Evolutionary conservation across 2,888 invertebrate species (phyloP), one percentile per base, ranked within the genome.

Genomic region (Agriopis leucophaearia): DNA sequence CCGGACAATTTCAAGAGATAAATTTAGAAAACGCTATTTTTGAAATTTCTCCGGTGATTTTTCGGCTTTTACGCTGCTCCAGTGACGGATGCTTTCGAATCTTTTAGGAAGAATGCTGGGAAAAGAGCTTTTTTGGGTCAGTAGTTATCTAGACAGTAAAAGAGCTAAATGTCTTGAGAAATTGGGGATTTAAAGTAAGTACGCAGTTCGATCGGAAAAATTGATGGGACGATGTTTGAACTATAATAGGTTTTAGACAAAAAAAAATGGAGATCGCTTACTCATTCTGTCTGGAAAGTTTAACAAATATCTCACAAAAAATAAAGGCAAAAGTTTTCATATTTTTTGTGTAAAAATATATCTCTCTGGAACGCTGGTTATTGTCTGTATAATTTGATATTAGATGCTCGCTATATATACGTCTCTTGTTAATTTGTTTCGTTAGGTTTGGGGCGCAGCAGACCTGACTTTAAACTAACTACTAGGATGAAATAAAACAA

Each of bases 1-100:
- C 81, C 79, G 74, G 74, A 75, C 81, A 79, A 82, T 82, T 82
- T 82, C 77, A 73, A 69, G 75, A 79, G 76, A 78, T 77, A 81
- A 77, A 80, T 81, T 81, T 74, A 59, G 73, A 78, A 80, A 81
- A 78, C 74, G 74, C 74, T 74, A 78, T 81, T 78, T 80, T 81
- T 74, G 75, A 81, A 81, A 74, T 76, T 77, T 75, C 62, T 27
- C 58, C 56, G 54, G 64, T 77, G 72, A 79, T 79, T 79, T 75
- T 75, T 75, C 74, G 70, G 66, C 70, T 73, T 64, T 71, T 68
- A 71, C 72, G 70, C 58, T 64, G 68, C 64, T 51, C 16, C 58
- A 61, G 63, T 75, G 72, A 74, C 60, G 58, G 72, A 75, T 76
- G 70, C 73, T 64, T 65, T 62, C 65, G 64, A 70, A 69, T 65